These are phyloP conservation scores for Acronicta alni DNA, from an alignment of 2,888 invertebrate genomes.

Conservation along the genomic window DNA sequence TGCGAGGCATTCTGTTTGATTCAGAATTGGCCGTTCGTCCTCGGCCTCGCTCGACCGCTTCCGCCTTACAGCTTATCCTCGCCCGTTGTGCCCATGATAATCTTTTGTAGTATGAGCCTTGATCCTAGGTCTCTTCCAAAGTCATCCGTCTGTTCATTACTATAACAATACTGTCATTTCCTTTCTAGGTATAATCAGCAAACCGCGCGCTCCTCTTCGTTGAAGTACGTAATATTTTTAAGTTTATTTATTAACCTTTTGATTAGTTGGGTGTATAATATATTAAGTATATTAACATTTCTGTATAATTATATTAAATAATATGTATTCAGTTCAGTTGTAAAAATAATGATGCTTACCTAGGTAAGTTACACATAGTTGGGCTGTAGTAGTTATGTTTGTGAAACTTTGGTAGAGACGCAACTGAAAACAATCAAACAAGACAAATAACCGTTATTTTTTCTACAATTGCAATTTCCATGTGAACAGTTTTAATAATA, in stretches of 20 bases:
- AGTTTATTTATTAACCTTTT: conserved; percentile 63
- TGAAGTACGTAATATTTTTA: conserved; percentile 85
- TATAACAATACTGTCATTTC: conserved; percentile 81
- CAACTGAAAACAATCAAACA: conserved; percentile 2
- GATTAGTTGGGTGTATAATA: conserved; percentile 24
- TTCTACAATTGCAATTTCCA: conserved; percentile 51
- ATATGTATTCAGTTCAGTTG: background rate
- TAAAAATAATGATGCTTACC: background rate
- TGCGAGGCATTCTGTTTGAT: conserved; percentile 76
- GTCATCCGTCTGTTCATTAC: conserved; percentile 71
- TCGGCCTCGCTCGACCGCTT: conserved; percentile 86
- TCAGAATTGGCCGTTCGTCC: conserved; percentile 83
- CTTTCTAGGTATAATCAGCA: conserved; percentile 89
- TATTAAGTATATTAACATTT: conserved; percentile 32
- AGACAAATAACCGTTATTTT: conserved; percentile 18
- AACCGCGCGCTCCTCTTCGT: conserved; percentile 87
- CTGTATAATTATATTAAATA: conserved; percentile 24
- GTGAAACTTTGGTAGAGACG: conserved; percentile 7
- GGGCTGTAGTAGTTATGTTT: background rate
- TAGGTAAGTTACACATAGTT: background rate
- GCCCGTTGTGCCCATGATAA: conserved; percentile 83
- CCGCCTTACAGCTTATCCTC: conserved; percentile 87
- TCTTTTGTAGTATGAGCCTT: conserved; percentile 83
- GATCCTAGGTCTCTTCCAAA: conserved; percentile 83
- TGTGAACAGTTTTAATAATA: conserved; percentile 63